Base-by-base conservation (phyloP, 2,888 invertebrate genomes). In the Malthinus seriepunctatus region DNA sequence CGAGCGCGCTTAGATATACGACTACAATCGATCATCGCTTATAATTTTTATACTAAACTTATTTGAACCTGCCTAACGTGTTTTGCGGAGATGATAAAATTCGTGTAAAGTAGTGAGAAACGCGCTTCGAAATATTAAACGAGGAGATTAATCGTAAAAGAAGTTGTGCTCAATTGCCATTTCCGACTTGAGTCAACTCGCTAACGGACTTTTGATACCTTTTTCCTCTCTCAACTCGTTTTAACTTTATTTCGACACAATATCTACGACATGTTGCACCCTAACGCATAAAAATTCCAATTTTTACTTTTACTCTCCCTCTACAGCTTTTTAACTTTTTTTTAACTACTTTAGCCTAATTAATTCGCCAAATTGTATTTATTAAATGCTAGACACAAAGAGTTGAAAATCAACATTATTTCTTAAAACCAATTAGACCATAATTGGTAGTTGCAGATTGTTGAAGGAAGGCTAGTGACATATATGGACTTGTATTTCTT, bases 361-460 rank as follows among this genome's bases (percentile, higher is more conserved):
- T 61, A 61, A 61, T 45, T 72, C 73, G 72, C 72, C 72, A 71
- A 73, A 63, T 65, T 65, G 68, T 70, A 70, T 74, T 73, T 74
- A 75, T 74, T 74, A 73, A 74, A 71, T 68, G 71, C 70, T 70
- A 74, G 72, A 75, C 73, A 71, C 72, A 73, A 58, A 71, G 68
- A 73, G 71, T 74, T 71, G 73, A 78, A 77, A 77, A 77, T 77
- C 77, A 76, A 77, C 77, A 77, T 77, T 75, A 72, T 74, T 78
- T 78, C 78, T 76, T 71, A 76, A 78, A 79, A 78, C 76, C 78
- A 78, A 79, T 79, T 79, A 79, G 77, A 77, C 78, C 78, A 77
- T 79, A 79, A 78, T 77, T 75, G 78, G 78, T 73, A 76, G 75
- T 71, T 73, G 76, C 73, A 73, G 76, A 76, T 77, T 76, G 76